Evolutionary conservation across 2,888 invertebrate species (phyloP).

Genomic region (Chrysolina oricalcia): DNA sequence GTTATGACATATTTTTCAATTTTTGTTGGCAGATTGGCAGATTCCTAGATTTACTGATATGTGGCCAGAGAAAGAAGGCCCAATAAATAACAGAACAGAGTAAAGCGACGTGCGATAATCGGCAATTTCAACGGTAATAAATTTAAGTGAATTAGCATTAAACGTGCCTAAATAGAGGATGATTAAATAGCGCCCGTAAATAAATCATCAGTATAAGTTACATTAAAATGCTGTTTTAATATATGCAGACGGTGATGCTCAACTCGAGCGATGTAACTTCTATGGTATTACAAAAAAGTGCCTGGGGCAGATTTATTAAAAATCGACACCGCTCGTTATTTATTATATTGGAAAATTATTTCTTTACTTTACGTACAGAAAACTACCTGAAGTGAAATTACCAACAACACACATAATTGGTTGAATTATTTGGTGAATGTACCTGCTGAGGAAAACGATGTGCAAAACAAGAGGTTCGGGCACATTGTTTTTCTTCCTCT

Average conservation of each 20-base stretch:
- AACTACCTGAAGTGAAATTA: slow-evolving; percentile 4
- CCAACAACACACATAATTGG: neutral
- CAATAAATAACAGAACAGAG: slow-evolving; percentile 63
- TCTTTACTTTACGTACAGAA: slow-evolving; percentile 18
- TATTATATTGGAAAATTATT: slow-evolving; percentile 24
- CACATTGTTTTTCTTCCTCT: too few relatives aligned
- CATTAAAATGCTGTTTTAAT: slow-evolving; percentile 68
- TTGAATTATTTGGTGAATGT: neutral
- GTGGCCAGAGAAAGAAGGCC: slow-evolving; percentile 45
- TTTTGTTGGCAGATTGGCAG: slow-evolving; percentile 24
- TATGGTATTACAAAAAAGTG: slow-evolving; percentile 56
- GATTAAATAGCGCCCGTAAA: slow-evolving; percentile 69
- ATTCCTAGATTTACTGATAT: slow-evolving; percentile 40
- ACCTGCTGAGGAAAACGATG: neutral
- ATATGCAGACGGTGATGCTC: slow-evolving; percentile 67
- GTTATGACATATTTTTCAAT: slow-evolving; percentile 19
- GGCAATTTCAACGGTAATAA: slow-evolving; percentile 69
- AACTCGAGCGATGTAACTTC: slow-evolving; percentile 56
- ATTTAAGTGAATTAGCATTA: slow-evolving; percentile 70
- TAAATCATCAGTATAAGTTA: slow-evolving; percentile 69
- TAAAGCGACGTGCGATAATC: slow-evolving; percentile 68
- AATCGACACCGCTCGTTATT: slow-evolving; percentile 58
- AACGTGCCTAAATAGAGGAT: slow-evolving; percentile 70
- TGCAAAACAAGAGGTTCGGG: neutral
- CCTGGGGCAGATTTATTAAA: slow-evolving; percentile 57